Conservation (phyloP, 2,888 invertebrate genomes). For the Stenodema calcarata region DNA sequence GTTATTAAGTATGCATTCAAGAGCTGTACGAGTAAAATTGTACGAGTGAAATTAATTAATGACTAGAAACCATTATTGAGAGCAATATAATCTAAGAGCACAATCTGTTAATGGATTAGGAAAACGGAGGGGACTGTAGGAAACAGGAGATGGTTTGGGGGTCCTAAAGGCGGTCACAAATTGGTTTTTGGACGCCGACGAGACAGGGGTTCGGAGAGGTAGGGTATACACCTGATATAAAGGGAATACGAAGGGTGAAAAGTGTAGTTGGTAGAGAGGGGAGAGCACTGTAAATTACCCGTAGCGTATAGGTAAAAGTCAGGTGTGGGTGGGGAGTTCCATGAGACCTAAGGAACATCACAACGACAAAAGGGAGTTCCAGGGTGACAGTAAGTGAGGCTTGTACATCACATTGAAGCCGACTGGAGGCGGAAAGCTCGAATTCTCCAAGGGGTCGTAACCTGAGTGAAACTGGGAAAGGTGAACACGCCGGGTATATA, state of each 20-base stretch:
- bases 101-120: constrained; percentile 16
- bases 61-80: neutral
- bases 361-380: neutral
- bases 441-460: constrained; percentile 20
- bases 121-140: neutral
- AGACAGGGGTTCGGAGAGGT: neutral
- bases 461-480: neutral
- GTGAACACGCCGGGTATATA: neutral
- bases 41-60: neutral
- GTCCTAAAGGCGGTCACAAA: constrained; percentile 1
- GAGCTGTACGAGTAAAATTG: neutral
- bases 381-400: constrained; percentile 20
- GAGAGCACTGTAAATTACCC: constrained; percentile 10
- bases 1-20: too few relatives aligned
- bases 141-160: neutral
- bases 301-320: neutral
- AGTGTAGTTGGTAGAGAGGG: neutral
- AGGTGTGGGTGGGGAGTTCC: neutral
- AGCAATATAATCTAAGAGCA: neutral
- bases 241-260: neutral
- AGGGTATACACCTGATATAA: neutral
- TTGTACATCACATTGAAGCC: constrained; percentile 4
- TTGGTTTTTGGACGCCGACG: constrained; percentile 21
- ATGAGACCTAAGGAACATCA: neutral
- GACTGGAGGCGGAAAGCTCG: neutral